Base-by-base conservation (phyloP, 2,888 invertebrate genomes). In the Chloromyia formosa region DNA sequence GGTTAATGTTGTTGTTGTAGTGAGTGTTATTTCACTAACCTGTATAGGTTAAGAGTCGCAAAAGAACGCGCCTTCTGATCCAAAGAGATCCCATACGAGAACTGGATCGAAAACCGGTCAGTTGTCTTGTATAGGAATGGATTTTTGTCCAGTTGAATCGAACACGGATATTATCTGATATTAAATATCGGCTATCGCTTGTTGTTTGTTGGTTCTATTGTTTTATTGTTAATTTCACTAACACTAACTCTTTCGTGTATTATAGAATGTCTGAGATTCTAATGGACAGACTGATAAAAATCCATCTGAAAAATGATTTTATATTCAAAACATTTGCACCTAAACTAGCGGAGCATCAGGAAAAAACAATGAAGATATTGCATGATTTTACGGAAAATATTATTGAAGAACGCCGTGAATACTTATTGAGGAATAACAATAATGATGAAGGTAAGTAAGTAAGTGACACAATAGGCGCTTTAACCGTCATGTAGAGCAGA, bases 381-480 rank as follows among this genome's bases (percentile, higher is more conserved):
- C 84, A 84, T 10, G 77, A 79, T 1, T 84, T 84, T 27, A 84
- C 84, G 1, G 81, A 78, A 16, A 79, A 80, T 22, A 81, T 84
- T 7, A 84, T 84, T 22, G 79, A 79, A 42, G 79, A 83, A 68
- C 80, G 83, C 0, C 80, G 84, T 0, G 61, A 72, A 1, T 71
- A 79, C n/a, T 23, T 72, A 14, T 10, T 69, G 35, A 4, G 56
- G 4, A 3, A 58, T 5, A 54, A 54, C 7, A 64, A 7, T 5
- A 54, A 12, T 16, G 54, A 12, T n/a, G n/a, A n/a, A n/a, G n/a
- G n/a, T n/a, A n/a, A n/a, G n/a, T n/a, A n/a, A 45, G 45, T 14
- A 45, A 45, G 45, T 14, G 10, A 45, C 0, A 1, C 10, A 14
- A n/a, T n/a, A n/a, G n/a, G n/a, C n/a, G n/a, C n/a, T n/a, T n/a